A percentile compares a stretch with the other conserved stretches of the same genome.
phyloP scores from a whole-genome alignment of 2,113 vertebrate genomes.

The Andinoacara biseriatus region DNA sequence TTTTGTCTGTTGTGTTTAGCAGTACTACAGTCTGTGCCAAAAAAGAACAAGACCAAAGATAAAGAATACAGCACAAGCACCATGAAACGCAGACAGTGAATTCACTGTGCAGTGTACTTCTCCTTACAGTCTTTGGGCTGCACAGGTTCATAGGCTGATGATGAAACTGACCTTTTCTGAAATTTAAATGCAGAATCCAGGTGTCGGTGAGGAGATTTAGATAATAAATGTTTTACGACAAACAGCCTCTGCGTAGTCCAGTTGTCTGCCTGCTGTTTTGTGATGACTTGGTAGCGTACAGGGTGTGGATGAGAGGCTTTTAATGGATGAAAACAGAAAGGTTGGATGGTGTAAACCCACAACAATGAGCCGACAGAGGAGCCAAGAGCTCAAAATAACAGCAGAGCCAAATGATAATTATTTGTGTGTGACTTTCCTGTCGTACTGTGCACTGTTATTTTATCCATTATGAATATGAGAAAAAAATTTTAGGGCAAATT shows the following conservation, averaged over 20 bases:
- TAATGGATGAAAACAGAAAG: background rate
- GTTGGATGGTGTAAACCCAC: background rate
- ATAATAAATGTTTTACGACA: background rate
- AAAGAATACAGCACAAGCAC: background rate
- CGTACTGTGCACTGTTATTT: background rate
- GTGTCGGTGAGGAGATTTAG: background rate
- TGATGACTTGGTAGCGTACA: background rate
- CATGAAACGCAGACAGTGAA: accelerated
- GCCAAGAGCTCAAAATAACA: background rate
- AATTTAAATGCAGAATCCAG: background rate
- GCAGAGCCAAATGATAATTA: background rate
- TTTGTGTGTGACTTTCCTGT: background rate
- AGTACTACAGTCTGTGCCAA: background rate
- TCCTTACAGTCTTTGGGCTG: background rate
- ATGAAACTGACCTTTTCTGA: background rate
- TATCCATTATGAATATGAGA: background rate
- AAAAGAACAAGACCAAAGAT: background rate
- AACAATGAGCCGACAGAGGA: background rate
- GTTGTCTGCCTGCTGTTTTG: background rate
- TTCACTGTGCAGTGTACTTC: background rate
- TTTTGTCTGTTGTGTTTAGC: background rate
- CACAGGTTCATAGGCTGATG: background rate
- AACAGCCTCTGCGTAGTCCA: background rate
- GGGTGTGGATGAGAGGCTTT: background rate
- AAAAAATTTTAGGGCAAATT: background rate